A percentile compares a stretch with the other conserved stretches of the same genome.
phyloP scores from a whole-genome alignment of 2,888 invertebrate species.

The Augochlorella aurata region DNA sequence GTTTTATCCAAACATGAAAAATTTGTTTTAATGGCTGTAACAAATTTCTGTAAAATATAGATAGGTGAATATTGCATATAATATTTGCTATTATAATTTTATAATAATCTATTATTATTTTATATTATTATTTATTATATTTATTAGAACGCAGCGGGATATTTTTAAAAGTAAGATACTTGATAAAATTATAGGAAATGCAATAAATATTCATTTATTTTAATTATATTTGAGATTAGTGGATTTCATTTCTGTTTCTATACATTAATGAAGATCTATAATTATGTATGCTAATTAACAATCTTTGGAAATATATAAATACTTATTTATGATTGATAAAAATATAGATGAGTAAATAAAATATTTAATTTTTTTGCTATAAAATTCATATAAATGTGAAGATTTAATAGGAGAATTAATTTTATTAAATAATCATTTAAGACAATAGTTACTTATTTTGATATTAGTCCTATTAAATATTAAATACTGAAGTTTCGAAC shows the following conservation, averaged over 20 bases:
- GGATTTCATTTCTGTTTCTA: background rate
- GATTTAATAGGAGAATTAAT: no score
- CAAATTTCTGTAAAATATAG: slow-evolving; percentile 69
- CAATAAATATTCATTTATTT: background rate
- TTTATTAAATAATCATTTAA: no score
- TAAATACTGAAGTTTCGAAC: background rate
- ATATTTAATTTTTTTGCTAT: background rate
- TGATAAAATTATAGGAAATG: background rate
- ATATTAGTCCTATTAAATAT: background rate
- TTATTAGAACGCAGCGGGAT: background rate
- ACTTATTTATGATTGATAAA: background rate
- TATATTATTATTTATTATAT: background rate
- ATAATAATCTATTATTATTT: background rate
- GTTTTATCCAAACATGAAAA: slow-evolving; percentile 73
- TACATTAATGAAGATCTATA: no score
- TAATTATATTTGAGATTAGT: background rate
- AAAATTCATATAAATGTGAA: no score
- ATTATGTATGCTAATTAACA: background rate
- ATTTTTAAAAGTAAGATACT: background rate
- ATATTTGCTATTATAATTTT: background rate
- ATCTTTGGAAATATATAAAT: background rate
- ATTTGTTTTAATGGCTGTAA: slow-evolving; percentile 64
- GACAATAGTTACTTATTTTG: no score
- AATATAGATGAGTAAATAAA: background rate
- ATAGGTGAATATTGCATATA: background rate